Conservation (phyloP, 2,113 vertebrate genomes). For the Phodopus roborovskii region DNA sequence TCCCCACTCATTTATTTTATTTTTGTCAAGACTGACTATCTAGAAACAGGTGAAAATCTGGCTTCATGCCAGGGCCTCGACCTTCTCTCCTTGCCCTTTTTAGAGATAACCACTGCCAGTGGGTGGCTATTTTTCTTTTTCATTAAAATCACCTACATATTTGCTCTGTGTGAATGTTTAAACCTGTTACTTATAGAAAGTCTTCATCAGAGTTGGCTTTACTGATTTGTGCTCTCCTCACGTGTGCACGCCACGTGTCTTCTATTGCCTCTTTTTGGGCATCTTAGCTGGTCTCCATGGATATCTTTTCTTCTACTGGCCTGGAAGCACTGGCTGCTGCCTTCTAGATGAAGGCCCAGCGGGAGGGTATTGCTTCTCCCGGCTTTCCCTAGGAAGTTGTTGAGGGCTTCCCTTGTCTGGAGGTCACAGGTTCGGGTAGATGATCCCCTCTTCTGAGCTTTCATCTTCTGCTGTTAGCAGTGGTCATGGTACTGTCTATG, state of each 20-base stretch:
- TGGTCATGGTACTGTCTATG: background rate
- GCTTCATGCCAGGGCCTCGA: background rate
- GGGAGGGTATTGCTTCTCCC: background rate
- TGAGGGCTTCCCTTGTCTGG: background rate
- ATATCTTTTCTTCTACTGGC: background rate
- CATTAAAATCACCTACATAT: background rate
- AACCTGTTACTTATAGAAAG: background rate
- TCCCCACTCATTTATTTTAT: background rate
- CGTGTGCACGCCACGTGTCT: background rate
- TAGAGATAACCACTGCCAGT: background rate
- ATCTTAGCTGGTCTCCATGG: too few species aligned
- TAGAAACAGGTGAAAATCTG: background rate
- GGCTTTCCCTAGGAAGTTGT: background rate
- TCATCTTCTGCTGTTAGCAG: background rate
- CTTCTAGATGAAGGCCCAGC: background rate
- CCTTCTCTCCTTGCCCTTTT: background rate
- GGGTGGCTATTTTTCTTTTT: constrained; percentile 6
- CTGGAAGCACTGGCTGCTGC: background rate
- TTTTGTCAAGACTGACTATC: background rate
- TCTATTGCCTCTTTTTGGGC: background rate
- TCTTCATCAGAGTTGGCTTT: background rate
- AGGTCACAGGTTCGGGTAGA: background rate
- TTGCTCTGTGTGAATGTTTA: background rate
- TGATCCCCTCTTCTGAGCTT: background rate
- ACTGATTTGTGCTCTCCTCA: background rate